Base-by-base conservation (phyloP, 2,797 vertebrate species). In the Cyprinella venusta region DNA sequence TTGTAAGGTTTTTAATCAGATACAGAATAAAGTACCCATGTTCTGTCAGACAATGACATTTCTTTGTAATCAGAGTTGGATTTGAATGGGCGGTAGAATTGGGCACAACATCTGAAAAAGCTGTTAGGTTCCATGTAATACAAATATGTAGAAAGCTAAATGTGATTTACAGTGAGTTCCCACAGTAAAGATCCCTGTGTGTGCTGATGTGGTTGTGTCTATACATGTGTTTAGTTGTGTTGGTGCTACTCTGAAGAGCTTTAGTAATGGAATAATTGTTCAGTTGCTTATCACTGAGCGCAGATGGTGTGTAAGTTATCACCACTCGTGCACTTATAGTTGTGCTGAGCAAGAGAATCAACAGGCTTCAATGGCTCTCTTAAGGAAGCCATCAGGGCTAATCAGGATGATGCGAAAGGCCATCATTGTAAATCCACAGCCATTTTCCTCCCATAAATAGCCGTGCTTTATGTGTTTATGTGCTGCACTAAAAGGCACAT, bases 251-350 rank as follows among this genome's bases (percentile, higher is more conserved):
- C 54, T n/a, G 33, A 75, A 56, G 33, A 56, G 70, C 30, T 21
- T 75, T 8, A 42, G 59, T 38, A 45, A 64, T 45, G 24, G 9
- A 77, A 77, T 77, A 40, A 59, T 59, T 30, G 24, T 77, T 12
- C 59, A 9, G 2, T 64, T 26, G 24, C 84, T 86, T 86, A 88
- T 86, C 82, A 80, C 65, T 30, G 48, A 80, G 59, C 24, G 56
- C 84, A 88, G 71, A 76, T 84, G 56, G 24, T 6, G 36, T 79
- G 72, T 76, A 80, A 63, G 36, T 48, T 68, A 75, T 76, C 77
- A 52, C 40, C 38, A 48, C 21, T 70, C 50, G 54, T 50, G 54
- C 67, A 69, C 76, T 65, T 40, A 52, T 13, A 18, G 30, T 84
- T 83, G 48, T 56, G 74, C 45, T 8, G 15, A 56, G 68, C 81